Evolutionary conservation across 2,888 invertebrate species (phyloP).

Genomic region (Eucriotettix oculatus): DNA sequence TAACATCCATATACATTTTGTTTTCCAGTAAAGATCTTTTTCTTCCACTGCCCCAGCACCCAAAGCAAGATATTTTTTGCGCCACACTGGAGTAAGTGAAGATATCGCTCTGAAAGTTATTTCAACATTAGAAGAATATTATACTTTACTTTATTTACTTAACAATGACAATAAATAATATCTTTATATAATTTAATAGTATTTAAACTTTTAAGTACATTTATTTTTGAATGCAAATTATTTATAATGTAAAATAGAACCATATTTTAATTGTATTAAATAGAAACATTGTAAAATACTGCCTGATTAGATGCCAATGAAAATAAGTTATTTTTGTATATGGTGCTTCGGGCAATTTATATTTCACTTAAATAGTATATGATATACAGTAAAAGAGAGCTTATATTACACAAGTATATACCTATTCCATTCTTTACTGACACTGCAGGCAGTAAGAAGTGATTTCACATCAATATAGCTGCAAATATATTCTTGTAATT

Average conservation of each 20-base stretch:
- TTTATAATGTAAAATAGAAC: too few species aligned
- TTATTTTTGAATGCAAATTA: too few species aligned
- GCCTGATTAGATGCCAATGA: too few species aligned
- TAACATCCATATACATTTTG: slow-evolving; percentile 1
- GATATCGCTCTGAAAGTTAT: slow-evolving; percentile 6
- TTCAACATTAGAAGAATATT: not conserved
- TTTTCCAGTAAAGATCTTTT: slow-evolving; percentile 6
- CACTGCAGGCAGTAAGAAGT: slow-evolving; percentile 5
- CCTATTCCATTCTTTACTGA: slow-evolving; percentile 10
- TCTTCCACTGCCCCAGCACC: not conserved
- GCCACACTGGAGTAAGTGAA: slow-evolving; percentile 6
- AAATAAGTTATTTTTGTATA: too few species aligned
- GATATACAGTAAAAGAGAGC: not conserved
- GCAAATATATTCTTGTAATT: slow-evolving; percentile 8
- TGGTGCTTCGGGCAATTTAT: too few species aligned
- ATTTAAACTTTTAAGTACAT: too few species aligned
- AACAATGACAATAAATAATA: too few species aligned
- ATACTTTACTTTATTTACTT: too few species aligned
- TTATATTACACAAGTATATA: not conserved
- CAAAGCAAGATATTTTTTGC: slow-evolving; percentile 4
- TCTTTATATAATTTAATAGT: too few species aligned
- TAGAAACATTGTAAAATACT: too few species aligned
- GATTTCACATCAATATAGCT: slow-evolving; percentile 7
- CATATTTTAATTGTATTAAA: too few species aligned
- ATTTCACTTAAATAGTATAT: not conserved